Evolutionary conservation across 1,140 invertebrate genomes (phyloP), one percentile per base, ranked within the genome.

Genomic region (Sinonovacula constricta): DNA sequence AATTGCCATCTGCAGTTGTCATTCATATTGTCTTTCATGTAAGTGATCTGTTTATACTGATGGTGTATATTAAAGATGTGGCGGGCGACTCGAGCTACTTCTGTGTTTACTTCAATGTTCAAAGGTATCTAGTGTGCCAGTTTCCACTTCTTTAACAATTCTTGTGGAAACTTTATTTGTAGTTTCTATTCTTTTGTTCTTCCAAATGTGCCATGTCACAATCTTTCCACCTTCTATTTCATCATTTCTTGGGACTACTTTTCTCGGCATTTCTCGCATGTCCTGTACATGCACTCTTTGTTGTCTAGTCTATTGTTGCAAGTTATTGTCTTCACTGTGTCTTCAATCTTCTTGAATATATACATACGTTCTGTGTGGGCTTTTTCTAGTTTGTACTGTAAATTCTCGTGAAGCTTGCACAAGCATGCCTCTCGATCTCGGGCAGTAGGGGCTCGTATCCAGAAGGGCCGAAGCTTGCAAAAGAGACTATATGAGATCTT

Each of bases 401-500:
- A 31, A 51, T 79, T 79, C 26, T 59, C 57, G 36, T 72, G 54
- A 10, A 31, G 12, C 36, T 62, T 72, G 30, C 69, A 72, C 22
- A 60, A 49, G 34, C 54, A 72, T 3, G 57, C 63, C 4, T 26
- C 69, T 28, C 69, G 54, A 33, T 72, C 69, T 51, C 22, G 26
- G 62, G 4, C 33, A 22, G 69, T 62, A 24, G 57, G 57, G 15
- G 12, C 31, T 4, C 62, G 28, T 14, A 65, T 24, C 26, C 62
- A 65, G 28, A 65, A 26, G 7, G 62, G 62, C 34, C 33, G 14
- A 7, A 31, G 31, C 12, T 24, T 34, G 28, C 62, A 65, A 33
- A 65, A 65, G 12, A 65, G 33, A 28, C 26, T 31, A 24, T 65
- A 65, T 24, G 26, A 65, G n/a, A n/a, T n/a, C n/a, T n/a, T n/a